A percentile compares a stretch with the other conserved stretches of the same genome.
These are phyloP conservation scores for Drosophila nikananu DNA, from an alignment of 1,140 invertebrate species.

Conservation along the genomic window DNA sequence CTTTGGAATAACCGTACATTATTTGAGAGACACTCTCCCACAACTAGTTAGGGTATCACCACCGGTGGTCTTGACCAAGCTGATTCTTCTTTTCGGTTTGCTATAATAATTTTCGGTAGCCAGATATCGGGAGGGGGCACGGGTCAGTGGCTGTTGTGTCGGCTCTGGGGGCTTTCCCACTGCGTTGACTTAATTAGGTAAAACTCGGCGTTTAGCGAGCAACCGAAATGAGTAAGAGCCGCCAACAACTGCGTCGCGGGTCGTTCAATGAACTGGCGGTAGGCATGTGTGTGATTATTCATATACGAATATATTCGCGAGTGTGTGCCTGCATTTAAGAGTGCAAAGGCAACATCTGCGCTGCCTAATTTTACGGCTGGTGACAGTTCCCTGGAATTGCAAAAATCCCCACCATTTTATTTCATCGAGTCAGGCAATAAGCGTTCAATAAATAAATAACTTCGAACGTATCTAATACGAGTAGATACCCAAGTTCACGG, in stretches of 20 bases:
- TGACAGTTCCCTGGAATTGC: constrained; percentile 22
- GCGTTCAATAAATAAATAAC: background rate
- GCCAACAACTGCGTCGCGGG: constrained; percentile 39
- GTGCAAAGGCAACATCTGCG: constrained; percentile 38
- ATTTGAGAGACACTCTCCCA: background rate
- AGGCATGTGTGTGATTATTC: constrained; percentile 48
- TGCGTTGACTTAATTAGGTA: constrained; percentile 76
- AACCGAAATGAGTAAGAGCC: constrained; percentile 62
- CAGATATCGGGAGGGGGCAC: constrained; percentile 1
- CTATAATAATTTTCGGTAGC: background rate
- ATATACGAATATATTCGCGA: background rate
- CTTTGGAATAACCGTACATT: no score
- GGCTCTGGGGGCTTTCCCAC: constrained; percentile 52
- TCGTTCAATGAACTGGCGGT: constrained; percentile 68
- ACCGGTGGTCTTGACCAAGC: background rate
- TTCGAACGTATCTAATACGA: background rate
- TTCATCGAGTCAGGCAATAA: background rate
- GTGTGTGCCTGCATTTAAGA: constrained; percentile 17
- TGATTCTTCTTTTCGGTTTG: background rate
- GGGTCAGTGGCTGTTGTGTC: constrained; percentile 9
- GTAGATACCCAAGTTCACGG: constrained; percentile 3
- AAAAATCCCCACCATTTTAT: background rate
- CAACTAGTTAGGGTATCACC: background rate
- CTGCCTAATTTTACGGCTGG: constrained; percentile 23
- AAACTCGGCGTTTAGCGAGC: constrained; percentile 50